Evolutionary conservation across 2,888 invertebrate genomes (phyloP), one percentile per base, ranked within the genome.

Genomic region (Drosophila pegasa): DNA sequence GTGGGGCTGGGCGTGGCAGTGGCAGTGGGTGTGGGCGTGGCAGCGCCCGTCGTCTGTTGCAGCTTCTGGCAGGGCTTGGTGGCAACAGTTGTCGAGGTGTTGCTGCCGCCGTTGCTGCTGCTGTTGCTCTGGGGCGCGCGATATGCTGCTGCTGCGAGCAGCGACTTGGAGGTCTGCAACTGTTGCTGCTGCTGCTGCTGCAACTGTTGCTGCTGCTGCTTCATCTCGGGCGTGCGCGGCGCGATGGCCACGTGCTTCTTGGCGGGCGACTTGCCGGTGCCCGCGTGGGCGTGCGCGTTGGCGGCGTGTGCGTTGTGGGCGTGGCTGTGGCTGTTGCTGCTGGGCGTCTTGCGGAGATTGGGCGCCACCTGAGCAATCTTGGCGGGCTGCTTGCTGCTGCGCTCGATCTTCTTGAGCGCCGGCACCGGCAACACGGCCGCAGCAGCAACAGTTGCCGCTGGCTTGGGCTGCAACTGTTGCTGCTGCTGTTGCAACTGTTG

Each of bases 231-330:
- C 27, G 91, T 92, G 7, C 92, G 88, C 10, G 92, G 92, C 3
- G 92, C 92, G 41, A 92, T 92, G 38, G 92, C 91, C 48, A 92
- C 92, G 64, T 92, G 92, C 63, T 92, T 92, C 71, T 92, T 92
- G 20, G 90, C 89, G 60, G 92, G 92, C 25, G 91, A 91, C 71
- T 91, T 92, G 22, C 90, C 91, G 0, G 79, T 82, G 33, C 81
- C 88, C 5, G 78, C 70, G n/a, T 59, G 58, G 25, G 48, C 27
- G n/a, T 59, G 58, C 20, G 48, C 27, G 16, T 9, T 31, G 51
- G 55, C 90, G 2, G 77, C 78, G 61, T 92, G 91, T 27, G 90
- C 85, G 70, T 90, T 91, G 43, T 87, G 87, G 37, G 78, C 48
- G 31, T 48, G 48, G 33, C 31, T 20, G 29, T 69, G 75, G 37